Conservation (phyloP, 2,113 vertebrate species). For the Malurus cyaneus region DNA sequence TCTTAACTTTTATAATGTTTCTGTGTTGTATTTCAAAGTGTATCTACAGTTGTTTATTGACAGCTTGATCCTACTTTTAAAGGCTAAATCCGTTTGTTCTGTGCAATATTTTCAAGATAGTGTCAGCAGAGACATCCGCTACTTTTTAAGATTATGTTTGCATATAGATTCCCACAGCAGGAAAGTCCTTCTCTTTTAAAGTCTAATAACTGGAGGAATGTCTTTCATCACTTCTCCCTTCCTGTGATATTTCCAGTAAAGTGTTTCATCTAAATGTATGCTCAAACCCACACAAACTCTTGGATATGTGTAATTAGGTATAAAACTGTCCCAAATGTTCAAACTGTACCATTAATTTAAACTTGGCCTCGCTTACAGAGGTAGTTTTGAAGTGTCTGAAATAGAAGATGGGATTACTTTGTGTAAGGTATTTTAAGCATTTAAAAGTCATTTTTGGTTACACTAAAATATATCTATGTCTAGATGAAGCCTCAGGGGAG, state of each 20-base stretch:
- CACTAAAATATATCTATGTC: not conserved
- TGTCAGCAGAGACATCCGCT: not conserved
- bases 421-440: not conserved
- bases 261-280: not conserved
- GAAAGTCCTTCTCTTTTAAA: not conserved
- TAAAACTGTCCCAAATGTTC: not conserved
- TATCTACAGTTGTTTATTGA: not conserved
- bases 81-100: not conserved
- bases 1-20: not conserved
- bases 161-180: not conserved
- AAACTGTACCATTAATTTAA: not conserved
- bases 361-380: not conserved
- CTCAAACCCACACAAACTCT: not conserved
- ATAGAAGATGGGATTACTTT: not conserved
- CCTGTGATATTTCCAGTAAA: not conserved
- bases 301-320: not conserved
- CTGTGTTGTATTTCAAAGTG: not conserved
- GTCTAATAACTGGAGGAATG: not conserved
- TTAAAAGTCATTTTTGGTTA: not conserved
- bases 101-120: not conserved
- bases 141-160: not conserved
- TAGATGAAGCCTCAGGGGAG: not conserved
- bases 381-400: not conserved
- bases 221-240: not conserved
- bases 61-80: not conserved